Evolutionary conservation across 1,140 invertebrate genomes (phyloP), one percentile per base, ranked within the genome.

Genomic region (Colletes gigas): DNA sequence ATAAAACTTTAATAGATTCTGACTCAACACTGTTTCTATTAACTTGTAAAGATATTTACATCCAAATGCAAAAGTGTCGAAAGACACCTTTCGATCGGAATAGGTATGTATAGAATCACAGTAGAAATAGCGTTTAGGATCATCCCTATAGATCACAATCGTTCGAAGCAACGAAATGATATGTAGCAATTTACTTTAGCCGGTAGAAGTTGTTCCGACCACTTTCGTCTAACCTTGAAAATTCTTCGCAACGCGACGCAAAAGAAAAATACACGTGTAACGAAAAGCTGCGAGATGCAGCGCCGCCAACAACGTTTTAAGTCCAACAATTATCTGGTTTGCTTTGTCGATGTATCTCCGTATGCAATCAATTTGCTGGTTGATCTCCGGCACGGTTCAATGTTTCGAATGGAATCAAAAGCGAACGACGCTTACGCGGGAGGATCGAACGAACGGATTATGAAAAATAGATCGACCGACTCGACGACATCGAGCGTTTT

Each of bases 161-260:
- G 8, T 9, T 44, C 8, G 15, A n/a, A 15, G n/a, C n/a, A 57
- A n/a, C 55, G 17, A 57, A 17, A n/a, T 15, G n/a, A 57, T 44
- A 57, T 57, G 14, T 5, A n/a, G 19, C 55, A 2, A n/a, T 57
- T 30, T 1, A 30, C 30, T 30, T 30, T 30, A 30, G 30, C 21
- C 57, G 1, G 3, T 7, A 50, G 10, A 50, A 50, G 10, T 12
- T 50, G 50, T 50, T 10, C 10, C 30, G 7, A 14, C 10, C 17
- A n/a, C 44, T 50, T 67, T 67, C 65, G 4, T 19, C 65, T 50
- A 50, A 50, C 65, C n/a, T 21, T 67, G 44, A 21, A 67, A 47
- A 50, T 15, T 41, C 65, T 15, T 15, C 8, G 8, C 44, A 9
- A 44, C 55, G 19, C 14, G 55, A n/a, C 52, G 55, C n/a, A 7